phyloP scores from a whole-genome alignment of 2,888 invertebrate species.

The Aspidiotus rigidus region DNA sequence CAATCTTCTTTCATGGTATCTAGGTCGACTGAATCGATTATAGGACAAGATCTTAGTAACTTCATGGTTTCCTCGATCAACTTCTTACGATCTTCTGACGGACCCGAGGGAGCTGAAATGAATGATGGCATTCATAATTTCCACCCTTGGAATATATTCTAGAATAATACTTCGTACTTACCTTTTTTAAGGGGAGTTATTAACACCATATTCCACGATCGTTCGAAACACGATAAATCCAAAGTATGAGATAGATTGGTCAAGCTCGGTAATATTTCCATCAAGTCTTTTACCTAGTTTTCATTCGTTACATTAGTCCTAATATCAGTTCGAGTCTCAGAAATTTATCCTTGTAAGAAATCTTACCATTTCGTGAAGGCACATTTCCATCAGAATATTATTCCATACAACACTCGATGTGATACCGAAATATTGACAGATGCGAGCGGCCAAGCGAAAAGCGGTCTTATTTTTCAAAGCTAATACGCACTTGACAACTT shows the following conservation, averaged over 20 bases:
- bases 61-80: conserved; percentile 31
- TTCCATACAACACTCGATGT: conserved; percentile 35
- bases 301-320: not conserved
- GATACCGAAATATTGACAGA: conserved; percentile 34
- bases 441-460: conserved; percentile 36
- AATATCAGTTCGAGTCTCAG: not conserved
- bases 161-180: conserved; percentile 16
- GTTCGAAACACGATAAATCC: conserved; percentile 35
- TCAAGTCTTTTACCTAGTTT: conserved; percentile 33
- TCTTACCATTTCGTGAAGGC: conserved; percentile 28
- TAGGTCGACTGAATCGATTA: conserved; percentile 33
- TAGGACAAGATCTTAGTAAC: conserved; percentile 34
- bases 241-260: conserved; percentile 36
- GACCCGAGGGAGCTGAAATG: conserved; percentile 31
- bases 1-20: conserved; percentile 34
- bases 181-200: conserved; percentile 36
- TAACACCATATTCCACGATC: conserved; percentile 37
- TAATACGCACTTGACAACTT: conserved; percentile 37
- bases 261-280: conserved; percentile 35
- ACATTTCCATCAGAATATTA: conserved; percentile 35
- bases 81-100: conserved; percentile 24
- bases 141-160: not conserved
- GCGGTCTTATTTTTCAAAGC: conserved; percentile 34
- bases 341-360: too few species aligned
- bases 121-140: not conserved